Percentiles rank a stretch among this genome's conserved stretches.
Evolutionary conservation across 2,797 vertebrate species (phyloP).

Genomic region (Toxotes lorentzi): DNA sequence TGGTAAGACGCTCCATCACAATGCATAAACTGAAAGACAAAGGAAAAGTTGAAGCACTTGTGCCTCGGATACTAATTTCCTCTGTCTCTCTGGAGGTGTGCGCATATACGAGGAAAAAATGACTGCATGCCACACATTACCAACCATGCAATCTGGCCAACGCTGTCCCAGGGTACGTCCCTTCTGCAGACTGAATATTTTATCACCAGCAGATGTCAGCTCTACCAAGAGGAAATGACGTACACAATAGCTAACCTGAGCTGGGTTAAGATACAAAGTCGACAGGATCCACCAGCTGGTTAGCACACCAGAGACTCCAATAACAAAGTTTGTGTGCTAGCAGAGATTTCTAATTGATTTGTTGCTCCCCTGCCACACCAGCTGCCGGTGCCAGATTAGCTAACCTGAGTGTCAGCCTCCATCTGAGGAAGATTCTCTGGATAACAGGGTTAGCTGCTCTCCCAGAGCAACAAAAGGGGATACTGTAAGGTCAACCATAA

Average conservation of each 20-base stretch:
- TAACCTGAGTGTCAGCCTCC: conserved; percentile 57
- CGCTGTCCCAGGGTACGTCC: conserved; percentile 45
- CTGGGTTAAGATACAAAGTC: conserved; percentile 61
- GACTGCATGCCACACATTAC: conserved; percentile 42
- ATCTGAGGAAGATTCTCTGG: conserved; percentile 40
- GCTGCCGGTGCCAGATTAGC: conserved; percentile 72
- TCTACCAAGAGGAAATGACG: conserved; percentile 67
- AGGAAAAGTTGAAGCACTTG: not conserved
- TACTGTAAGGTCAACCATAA: conserved; percentile 33
- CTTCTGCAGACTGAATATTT: conserved; percentile 56
- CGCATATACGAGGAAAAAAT: conserved; percentile 47
- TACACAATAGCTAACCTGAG: conserved; percentile 66
- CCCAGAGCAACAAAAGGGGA: conserved; percentile 7
- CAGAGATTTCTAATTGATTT: conserved; percentile 76
- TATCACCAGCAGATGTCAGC: conserved; percentile 66
- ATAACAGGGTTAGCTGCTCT: conserved; percentile 49
- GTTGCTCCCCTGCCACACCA: conserved; percentile 63
- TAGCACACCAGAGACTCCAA: conserved; percentile 66
- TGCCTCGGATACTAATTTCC: conserved; percentile 36
- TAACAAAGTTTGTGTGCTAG: conserved; percentile 68
- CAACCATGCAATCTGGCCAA: conserved; percentile 62
- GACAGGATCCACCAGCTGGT: conserved; percentile 71
- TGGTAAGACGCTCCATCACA: conserved; percentile 19
- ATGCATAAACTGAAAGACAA: conserved; percentile 29
- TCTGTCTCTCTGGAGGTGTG: conserved; percentile 30